Evolutionary conservation across 1,140 invertebrate species (phyloP).

Genomic region (Zophobas morio): DNA sequence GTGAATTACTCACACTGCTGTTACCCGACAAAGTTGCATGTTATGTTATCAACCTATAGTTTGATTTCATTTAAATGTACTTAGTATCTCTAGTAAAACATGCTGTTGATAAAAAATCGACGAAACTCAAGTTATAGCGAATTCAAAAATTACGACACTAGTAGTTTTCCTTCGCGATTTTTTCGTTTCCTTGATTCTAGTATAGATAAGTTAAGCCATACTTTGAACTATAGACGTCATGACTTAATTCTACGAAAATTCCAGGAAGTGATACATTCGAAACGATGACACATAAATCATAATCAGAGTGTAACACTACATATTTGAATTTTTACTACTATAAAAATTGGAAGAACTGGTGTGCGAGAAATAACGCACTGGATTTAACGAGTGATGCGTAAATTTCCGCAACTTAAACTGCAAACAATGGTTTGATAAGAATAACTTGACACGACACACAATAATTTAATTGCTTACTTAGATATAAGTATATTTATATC

Average conservation of each 20-base stretch:
- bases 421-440: slow-evolving; percentile 11
- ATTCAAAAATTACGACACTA: too few relatives aligned
- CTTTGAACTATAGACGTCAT: slow-evolving; percentile 25
- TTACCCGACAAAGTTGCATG: not conserved
- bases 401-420: slow-evolving; percentile 4
- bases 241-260: slow-evolving; percentile 20
- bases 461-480: not conserved
- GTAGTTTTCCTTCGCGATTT: too few relatives aligned
- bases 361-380: not conserved
- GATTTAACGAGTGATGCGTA: not conserved
- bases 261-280: slow-evolving; percentile 25
- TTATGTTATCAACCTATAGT: slow-evolving; percentile 5
- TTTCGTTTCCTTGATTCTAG: not conserved
- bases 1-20: not conserved
- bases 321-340: not conserved
- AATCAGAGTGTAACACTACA: not conserved
- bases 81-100: too few relatives aligned
- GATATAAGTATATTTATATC: not conserved
- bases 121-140: too few relatives aligned
- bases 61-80: too few relatives aligned
- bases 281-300: not conserved
- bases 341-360: not conserved
- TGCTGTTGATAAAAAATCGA: too few relatives aligned
- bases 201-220: slow-evolving; percentile 17
- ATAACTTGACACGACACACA: not conserved